A percentile compares a stretch with the other conserved stretches of the same genome.
Conservation (phyloP, 2,113 vertebrate species). For the Psephotus haematonotus region DNA sequence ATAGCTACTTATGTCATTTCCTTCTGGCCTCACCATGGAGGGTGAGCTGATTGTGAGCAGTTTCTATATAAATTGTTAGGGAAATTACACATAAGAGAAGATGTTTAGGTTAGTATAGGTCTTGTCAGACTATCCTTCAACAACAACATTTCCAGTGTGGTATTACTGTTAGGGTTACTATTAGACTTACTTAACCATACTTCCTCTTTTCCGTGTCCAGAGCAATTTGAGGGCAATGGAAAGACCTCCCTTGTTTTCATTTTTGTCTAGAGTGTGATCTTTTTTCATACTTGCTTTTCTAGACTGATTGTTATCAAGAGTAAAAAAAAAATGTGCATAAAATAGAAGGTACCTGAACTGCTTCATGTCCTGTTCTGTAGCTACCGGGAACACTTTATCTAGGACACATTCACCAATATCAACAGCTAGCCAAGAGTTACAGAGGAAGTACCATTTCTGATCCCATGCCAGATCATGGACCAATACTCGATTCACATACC, state of each 20-base stretch:
- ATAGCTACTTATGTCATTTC: background rate
- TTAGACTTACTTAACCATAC: background rate
- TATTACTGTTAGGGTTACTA: background rate
- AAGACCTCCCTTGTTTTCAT: background rate
- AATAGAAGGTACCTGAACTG: conserved; percentile 83
- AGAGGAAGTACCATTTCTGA: conserved; percentile 92
- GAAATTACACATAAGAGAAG: background rate
- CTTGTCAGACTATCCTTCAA: background rate
- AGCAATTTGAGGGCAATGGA: background rate
- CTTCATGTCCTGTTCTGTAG: conserved; percentile 89
- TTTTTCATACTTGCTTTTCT: background rate
- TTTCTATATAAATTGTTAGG: background rate
- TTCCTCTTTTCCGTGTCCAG: background rate
- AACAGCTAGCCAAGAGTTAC: conserved; percentile 91
- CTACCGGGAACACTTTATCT: conserved; percentile 88
- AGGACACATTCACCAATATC: conserved; percentile 88
- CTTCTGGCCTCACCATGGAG: background rate
- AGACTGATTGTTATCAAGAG: background rate
- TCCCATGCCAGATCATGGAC: conserved; percentile 86
- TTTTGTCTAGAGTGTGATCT: background rate
- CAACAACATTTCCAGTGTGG: background rate
- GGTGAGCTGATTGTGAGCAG: background rate
- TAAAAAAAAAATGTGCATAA: background rate
- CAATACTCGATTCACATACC: conserved; percentile 89
- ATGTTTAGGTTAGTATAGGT: background rate